Percentiles rank a stretch among this genome's conserved stretches.
Evolutionary conservation across 2,113 vertebrate genomes (phyloP).

Genomic region (Hemicordylus capensis): DNA sequence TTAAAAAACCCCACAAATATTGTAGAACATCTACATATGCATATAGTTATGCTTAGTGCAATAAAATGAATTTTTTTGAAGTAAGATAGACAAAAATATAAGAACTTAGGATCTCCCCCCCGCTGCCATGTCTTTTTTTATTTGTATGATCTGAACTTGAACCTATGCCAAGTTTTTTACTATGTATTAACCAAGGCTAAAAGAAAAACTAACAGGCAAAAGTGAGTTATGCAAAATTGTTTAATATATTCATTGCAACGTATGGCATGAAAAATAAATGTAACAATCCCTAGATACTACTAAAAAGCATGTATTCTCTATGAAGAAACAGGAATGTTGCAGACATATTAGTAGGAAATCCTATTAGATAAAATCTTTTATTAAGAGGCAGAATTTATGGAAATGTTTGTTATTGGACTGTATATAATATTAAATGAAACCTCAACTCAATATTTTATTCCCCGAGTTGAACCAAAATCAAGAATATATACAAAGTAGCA

Average conservation of each 20-base stretch:
- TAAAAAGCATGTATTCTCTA: not conserved
- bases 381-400: constrained; percentile 11
- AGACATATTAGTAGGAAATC: not conserved
- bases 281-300: constrained; percentile 12
- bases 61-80: too few relatives aligned
- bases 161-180: constrained; percentile 28
- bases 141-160: not conserved
- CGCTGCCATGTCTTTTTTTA: not conserved
- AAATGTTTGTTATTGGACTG: constrained; percentile 36
- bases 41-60: accelerated
- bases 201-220: not conserved
- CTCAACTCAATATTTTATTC: constrained; percentile 21
- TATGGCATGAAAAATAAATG: constrained; percentile 34
- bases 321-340: not conserved
- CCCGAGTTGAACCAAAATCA: constrained; percentile 9
- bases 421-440: not conserved
- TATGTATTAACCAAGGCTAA: constrained; percentile 31
- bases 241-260: constrained; percentile 30
- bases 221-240: not conserved
- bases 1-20: constrained; percentile 6
- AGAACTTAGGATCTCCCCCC: not conserved
- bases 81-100: too few relatives aligned
- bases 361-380: constrained; percentile 32
- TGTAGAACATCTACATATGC: not conserved
- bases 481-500: constrained; percentile 1